These are phyloP conservation scores for Lasius fuliginosus DNA, from an alignment of 2,888 invertebrate species.

Conservation along the genomic window DNA sequence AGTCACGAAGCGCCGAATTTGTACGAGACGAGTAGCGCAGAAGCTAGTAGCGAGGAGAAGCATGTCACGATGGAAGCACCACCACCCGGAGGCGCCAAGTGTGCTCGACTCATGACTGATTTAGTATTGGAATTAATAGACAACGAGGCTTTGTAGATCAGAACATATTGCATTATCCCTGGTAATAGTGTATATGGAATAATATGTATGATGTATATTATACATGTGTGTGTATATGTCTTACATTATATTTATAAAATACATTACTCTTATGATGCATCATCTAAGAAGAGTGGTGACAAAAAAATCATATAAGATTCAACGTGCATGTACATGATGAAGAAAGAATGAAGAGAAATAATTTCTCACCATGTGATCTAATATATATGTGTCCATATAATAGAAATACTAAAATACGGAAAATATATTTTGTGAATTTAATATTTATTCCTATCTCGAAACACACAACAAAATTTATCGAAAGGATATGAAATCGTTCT, in stretches of 20 bases:
- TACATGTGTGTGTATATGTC: neutral
- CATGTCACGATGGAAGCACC: constrained; percentile 85
- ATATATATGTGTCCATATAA: constrained; percentile 13
- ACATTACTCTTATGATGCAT: constrained; percentile 25
- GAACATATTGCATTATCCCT: constrained; percentile 15
- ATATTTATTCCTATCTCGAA: constrained; percentile 14
- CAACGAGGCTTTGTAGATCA: constrained; percentile 87
- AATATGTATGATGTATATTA: constrained; percentile 40
- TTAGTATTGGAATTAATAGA: constrained; percentile 90
- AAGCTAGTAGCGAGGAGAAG: constrained; percentile 79
- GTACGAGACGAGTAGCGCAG: constrained; percentile 85
- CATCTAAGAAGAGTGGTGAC: constrained; percentile 14
- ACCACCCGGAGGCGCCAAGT: constrained; percentile 88
- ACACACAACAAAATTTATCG: neutral
- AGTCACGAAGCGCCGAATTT: constrained; percentile 91
- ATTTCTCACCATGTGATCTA: neutral
- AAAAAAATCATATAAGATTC: neutral
- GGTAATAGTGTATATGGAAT: constrained; percentile 51
- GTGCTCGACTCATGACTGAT: constrained; percentile 90
- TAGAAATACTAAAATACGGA: constrained; percentile 13
- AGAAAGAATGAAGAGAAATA: constrained; percentile 17
- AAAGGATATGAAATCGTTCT: constrained; percentile 4
- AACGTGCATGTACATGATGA: neutral
- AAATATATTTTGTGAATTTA: neutral
- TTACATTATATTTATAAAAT: constrained; percentile 25